phyloP scores from a whole-genome alignment of 1,140 invertebrate species.

The Holotrichia oblita region DNA sequence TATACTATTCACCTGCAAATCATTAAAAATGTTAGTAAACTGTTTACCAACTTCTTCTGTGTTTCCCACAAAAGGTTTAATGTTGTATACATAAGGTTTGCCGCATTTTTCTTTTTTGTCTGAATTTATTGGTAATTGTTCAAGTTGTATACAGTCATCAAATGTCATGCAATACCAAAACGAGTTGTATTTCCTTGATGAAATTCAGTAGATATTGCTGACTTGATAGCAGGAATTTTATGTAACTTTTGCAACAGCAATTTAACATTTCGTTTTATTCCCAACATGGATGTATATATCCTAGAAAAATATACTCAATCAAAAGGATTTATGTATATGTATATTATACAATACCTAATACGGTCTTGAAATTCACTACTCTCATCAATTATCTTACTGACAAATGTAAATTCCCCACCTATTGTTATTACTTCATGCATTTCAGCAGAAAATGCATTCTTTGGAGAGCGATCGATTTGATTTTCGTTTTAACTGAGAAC shows the following conservation, averaged over 20 bases:
- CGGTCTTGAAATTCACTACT: slow-evolving; percentile 70
- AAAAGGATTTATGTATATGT: slow-evolving; percentile 25
- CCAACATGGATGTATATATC: slow-evolving; percentile 92
- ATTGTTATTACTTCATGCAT: slow-evolving; percentile 78
- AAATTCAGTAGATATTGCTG: slow-evolving; percentile 83
- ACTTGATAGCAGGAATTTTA: slow-evolving; percentile 64
- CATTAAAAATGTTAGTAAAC: slow-evolving; percentile 59
- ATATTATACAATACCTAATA: slow-evolving; percentile 64
- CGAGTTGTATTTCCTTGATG: slow-evolving; percentile 92
- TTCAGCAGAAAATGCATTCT: slow-evolving; percentile 76
- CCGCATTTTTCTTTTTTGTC: slow-evolving; percentile 60
- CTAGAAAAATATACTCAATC: slow-evolving; percentile 54
- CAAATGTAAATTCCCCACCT: slow-evolving; percentile 90
- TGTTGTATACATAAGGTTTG: slow-evolving; percentile 55
- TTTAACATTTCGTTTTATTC: slow-evolving; percentile 82
- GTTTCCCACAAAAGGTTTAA: slow-evolving; percentile 60
- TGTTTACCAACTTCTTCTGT: slow-evolving; percentile 56
- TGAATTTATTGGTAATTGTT: slow-evolving; percentile 50
- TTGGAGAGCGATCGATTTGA: slow-evolving; percentile 69
- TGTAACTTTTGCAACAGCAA: slow-evolving; percentile 71
- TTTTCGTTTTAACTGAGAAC: slow-evolving; percentile 65
- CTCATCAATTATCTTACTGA: slow-evolving; percentile 84
- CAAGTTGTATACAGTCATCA: slow-evolving; percentile 50
- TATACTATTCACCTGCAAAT: slow-evolving; percentile 63
- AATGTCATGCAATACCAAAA: slow-evolving; percentile 80